phyloP scores from a whole-genome alignment of 2,113 vertebrate genomes.

The Procavia capensis region DNA sequence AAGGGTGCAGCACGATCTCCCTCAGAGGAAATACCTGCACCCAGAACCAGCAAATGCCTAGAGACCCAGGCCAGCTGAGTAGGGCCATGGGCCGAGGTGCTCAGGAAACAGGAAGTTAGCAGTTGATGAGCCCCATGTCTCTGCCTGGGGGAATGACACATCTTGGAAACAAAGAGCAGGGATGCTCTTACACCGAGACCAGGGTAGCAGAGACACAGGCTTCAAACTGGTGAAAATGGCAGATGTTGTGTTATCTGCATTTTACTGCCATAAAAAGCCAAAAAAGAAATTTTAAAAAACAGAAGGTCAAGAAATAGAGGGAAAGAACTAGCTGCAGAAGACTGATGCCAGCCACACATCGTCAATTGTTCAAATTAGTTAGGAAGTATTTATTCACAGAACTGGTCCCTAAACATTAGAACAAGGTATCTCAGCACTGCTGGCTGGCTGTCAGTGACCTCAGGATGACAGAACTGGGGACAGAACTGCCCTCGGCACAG shows the following conservation, averaged over 20 bases:
- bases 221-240: neutral
- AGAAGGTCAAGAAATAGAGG: neutral
- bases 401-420: neutral
- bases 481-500: neutral
- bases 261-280: too few relatives aligned
- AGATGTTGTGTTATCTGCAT: neutral
- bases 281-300: neutral
- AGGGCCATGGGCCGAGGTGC: neutral
- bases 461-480: neutral
- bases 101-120: neutral
- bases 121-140: rapidly evolving
- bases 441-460: neutral
- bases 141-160: neutral
- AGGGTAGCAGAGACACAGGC: neutral
- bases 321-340: neutral
- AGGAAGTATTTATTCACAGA: neutral
- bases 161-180: neutral
- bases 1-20: neutral
- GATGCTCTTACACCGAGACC: too few relatives aligned
- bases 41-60: neutral
- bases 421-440: neutral
- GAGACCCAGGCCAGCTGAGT: neutral
- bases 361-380: neutral
- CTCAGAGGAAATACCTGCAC: neutral
- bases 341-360: neutral